Percentiles rank a stretch among this genome's conserved stretches.
Conservation (phyloP, 2,113 vertebrate species). For the Neoarius graeffei region DNA sequence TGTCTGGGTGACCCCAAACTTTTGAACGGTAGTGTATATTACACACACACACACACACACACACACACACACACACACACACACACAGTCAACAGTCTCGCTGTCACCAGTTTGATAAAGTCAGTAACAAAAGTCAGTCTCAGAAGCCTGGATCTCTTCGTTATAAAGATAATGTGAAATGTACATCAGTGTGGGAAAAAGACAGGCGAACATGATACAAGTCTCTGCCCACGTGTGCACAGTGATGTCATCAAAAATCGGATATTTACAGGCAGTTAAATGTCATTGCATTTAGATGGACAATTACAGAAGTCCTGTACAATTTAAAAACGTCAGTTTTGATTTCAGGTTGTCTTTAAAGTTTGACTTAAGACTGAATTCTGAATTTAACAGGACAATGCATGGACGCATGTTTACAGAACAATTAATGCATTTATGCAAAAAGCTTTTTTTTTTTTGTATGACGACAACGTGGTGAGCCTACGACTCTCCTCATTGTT, state of each 20-base stretch:
- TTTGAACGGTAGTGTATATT: too few species aligned
- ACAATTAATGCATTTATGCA: not conserved
- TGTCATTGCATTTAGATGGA: not conserved
- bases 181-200: too few species aligned
- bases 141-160: not conserved
- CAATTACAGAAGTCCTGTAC: not conserved
- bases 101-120: not conserved
- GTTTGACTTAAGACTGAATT: not conserved
- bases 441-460: not conserved
- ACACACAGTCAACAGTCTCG: not conserved
- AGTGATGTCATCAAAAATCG: not conserved
- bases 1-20: too few species aligned
- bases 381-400: not conserved
- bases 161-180: not conserved
- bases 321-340: not conserved
- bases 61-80: not conserved
- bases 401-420: not conserved
- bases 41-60: not conserved
- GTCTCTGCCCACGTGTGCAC: not conserved
- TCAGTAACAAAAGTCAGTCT: not conserved
- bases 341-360: not conserved
- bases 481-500: not conserved
- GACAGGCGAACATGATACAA: not conserved
- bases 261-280: not conserved
- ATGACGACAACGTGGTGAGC: not conserved